These are phyloP conservation scores for Ypsolopha sequella DNA, from an alignment of 2,888 invertebrate genomes.

Conservation along the genomic window DNA sequence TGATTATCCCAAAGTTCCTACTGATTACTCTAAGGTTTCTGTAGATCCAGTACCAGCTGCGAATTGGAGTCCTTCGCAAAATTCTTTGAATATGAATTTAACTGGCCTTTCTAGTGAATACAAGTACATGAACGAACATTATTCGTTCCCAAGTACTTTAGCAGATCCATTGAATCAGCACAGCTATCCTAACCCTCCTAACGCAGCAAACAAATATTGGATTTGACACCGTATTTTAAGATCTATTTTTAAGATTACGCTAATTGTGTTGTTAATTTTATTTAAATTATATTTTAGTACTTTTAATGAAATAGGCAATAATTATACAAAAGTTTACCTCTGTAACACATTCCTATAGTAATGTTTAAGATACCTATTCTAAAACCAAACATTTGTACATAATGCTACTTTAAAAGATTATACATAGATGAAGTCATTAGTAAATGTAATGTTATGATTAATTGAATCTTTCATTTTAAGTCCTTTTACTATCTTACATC, in stretches of 20 bases:
- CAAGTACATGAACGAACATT: slow-evolving; percentile 64
- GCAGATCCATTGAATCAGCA: slow-evolving; percentile 56
- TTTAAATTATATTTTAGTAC: slow-evolving; percentile 35
- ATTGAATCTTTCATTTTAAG: background rate
- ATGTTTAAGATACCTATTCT: slow-evolving; percentile 28
- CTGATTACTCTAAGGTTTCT: slow-evolving; percentile 60
- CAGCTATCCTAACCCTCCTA: slow-evolving; percentile 55
- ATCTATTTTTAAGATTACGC: slow-evolving; percentile 6
- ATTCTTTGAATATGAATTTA: slow-evolving; percentile 60
- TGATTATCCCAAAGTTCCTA: slow-evolving; percentile 71
- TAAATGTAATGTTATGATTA: slow-evolving; percentile 13
- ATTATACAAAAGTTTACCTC: slow-evolving; percentile 48
- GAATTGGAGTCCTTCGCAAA: slow-evolving; percentile 66
- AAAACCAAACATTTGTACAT: slow-evolving; percentile 60
- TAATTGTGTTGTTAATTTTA: slow-evolving; percentile 22
- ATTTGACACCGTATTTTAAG: slow-evolving; percentile 39
- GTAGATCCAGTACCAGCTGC: slow-evolving; percentile 63
- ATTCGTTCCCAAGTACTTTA: slow-evolving; percentile 52
- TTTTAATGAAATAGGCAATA: slow-evolving; percentile 23
- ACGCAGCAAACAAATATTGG: slow-evolving; percentile 61
- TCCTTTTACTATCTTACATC: no score
- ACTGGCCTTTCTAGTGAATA: slow-evolving; percentile 59
- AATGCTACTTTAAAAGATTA: slow-evolving; percentile 22
- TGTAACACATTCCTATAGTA: slow-evolving; percentile 47
- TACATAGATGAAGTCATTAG: slow-evolving; percentile 40